phyloP scores from a whole-genome alignment of 2,113 vertebrate genomes.

The Arizona elegans region DNA sequence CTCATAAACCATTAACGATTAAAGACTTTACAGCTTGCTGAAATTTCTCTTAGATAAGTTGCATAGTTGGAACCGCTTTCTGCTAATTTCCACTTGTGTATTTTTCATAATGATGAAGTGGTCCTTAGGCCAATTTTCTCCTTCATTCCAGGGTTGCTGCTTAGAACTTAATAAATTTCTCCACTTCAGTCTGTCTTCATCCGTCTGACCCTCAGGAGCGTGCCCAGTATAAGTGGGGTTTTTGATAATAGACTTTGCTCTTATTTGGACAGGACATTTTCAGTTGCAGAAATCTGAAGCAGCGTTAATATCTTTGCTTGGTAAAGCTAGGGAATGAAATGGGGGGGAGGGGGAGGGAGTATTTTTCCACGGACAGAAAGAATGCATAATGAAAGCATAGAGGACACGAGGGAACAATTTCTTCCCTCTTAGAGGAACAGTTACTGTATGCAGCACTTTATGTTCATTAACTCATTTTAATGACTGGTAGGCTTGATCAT shows the following conservation, averaged over 20 bases:
- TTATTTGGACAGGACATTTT: background rate
- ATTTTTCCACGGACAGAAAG: background rate
- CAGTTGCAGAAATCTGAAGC: background rate
- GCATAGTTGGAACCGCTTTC: background rate
- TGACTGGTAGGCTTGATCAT: background rate
- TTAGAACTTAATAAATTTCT: background rate
- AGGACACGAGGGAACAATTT: background rate
- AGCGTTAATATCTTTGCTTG: background rate
- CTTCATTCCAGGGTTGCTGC: background rate
- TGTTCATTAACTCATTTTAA: background rate
- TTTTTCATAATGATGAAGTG: background rate
- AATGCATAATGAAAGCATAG: background rate
- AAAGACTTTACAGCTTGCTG: background rate
- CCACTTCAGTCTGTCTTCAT: background rate
- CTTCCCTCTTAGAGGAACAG: background rate
- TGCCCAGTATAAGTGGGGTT: background rate
- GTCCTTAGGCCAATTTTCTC: background rate
- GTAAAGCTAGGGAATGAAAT: background rate
- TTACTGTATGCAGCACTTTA: background rate
- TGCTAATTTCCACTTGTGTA: background rate
- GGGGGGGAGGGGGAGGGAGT: fast-evolving
- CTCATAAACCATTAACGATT: background rate
- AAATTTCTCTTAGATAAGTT: background rate
- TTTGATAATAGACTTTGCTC: background rate
- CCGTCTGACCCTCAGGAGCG: background rate